Evolutionary conservation across 2,888 invertebrate genomes (phyloP).

Genomic region (Celastrina argiolus): DNA sequence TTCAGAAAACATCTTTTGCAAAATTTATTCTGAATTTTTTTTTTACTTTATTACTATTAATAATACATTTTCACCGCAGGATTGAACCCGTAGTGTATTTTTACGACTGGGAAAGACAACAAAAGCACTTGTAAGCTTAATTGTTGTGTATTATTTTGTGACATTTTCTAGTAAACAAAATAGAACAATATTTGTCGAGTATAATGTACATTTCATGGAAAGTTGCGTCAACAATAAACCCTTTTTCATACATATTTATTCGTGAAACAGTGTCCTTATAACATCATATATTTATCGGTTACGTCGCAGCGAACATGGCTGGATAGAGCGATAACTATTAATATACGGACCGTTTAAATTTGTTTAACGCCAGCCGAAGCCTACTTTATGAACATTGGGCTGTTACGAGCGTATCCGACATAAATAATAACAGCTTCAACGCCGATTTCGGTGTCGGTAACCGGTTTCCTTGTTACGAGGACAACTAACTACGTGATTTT

Average conservation of each 20-base stretch:
- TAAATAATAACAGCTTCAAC: neutral
- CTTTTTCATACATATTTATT: neutral
- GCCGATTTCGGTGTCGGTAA: neutral
- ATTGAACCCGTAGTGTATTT: too few species aligned
- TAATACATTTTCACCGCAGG: too few species aligned
- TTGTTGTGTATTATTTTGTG: too few species aligned
- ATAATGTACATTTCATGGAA: neutral
- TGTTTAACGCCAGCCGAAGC: neutral
- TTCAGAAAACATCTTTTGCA: too few species aligned
- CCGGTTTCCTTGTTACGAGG: too few species aligned
- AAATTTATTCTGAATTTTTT: too few species aligned
- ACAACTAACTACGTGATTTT: too few species aligned
- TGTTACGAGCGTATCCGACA: neutral
- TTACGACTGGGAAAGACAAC: too few species aligned
- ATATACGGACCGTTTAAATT: neutral
- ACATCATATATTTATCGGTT: neutral
- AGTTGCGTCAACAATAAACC: neutral
- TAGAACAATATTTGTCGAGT: neutral
- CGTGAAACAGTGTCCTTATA: neutral
- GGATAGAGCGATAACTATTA: slow-evolving; percentile 5
- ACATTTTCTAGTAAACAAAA: neutral
- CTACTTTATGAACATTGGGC: neutral
- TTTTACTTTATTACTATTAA: too few species aligned
- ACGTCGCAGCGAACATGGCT: neutral
- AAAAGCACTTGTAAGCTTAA: too few species aligned